These are phyloP conservation scores for Bothrops jararaca DNA, from an alignment of 2,113 vertebrate species.

Conservation along the genomic window DNA sequence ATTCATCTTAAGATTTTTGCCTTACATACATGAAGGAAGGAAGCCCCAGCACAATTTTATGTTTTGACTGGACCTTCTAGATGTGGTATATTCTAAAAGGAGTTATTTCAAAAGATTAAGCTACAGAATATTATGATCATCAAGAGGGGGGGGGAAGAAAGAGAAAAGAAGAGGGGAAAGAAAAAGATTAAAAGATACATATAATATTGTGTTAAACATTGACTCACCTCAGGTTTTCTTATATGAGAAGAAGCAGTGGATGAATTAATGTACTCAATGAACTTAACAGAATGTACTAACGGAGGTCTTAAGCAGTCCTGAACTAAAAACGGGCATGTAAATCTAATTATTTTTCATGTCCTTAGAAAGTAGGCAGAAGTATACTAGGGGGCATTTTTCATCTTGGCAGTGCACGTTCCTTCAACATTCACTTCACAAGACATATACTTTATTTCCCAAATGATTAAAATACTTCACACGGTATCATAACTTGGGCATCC, in stretches of 20 bases:
- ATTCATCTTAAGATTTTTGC: neutral
- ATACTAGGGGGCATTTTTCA: neutral
- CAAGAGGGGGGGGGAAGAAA: neutral
- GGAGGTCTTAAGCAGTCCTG: neutral
- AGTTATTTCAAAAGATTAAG: neutral
- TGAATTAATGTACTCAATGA: neutral
- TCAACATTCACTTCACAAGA: neutral
- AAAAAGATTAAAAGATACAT: neutral
- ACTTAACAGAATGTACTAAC: neutral
- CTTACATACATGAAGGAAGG: neutral
- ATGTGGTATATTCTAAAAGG: neutral
- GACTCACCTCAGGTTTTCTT: neutral
- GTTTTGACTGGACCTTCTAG: neutral
- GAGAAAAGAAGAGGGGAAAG: neutral
- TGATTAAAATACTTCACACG: neutral
- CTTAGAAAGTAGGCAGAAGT: neutral
- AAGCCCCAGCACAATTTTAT: neutral
- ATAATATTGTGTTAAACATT: neutral
- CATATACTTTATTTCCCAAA: neutral
- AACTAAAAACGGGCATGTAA: neutral
- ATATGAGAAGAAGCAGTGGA: neutral
- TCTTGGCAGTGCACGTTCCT: neutral
- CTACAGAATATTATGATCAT: neutral
- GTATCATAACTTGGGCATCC: neutral
- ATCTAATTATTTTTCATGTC: neutral